Percentiles rank a stretch among this genome's conserved stretches.
Evolutionary conservation across 2,888 invertebrate species (phyloP).

Genomic region (Pycnomerus fuliginosus): DNA sequence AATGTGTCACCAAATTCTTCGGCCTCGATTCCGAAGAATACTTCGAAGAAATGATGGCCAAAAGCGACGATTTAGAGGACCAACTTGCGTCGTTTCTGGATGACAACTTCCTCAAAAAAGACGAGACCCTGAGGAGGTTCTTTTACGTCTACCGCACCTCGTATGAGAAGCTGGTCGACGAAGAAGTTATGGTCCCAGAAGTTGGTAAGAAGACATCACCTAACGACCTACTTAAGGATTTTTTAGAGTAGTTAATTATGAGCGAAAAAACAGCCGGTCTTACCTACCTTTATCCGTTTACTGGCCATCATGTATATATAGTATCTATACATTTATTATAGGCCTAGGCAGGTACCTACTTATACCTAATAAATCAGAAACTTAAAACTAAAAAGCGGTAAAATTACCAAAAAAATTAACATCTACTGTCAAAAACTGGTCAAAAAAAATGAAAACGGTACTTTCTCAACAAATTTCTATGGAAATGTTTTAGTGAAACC

Average conservation of each 20-base stretch:
- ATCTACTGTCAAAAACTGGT: too few relatives aligned
- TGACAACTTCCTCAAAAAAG: conserved; percentile 53
- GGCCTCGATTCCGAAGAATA: conserved; percentile 58
- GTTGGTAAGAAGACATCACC: too few relatives aligned
- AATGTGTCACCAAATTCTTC: conserved; percentile 60
- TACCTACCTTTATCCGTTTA: neutral
- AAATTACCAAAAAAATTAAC: conserved; percentile 28
- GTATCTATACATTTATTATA: too few relatives aligned
- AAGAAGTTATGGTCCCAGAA: conserved; percentile 71
- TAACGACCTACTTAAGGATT: too few relatives aligned
- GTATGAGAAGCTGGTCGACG: conserved; percentile 71
- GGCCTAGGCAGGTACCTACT: too few relatives aligned
- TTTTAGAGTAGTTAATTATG: too few relatives aligned
- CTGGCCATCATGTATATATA: neutral
- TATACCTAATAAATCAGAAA: neutral
- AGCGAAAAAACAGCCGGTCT: neutral
- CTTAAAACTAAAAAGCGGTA: neutral
- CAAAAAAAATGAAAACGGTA: too few relatives aligned
- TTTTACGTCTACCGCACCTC: conserved; percentile 70
- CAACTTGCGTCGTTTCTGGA: conserved; percentile 58
- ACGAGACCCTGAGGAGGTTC: conserved; percentile 58
- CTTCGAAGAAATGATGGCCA: conserved; percentile 61
- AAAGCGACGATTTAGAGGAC: conserved; percentile 57
- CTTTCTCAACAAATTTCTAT: conserved; percentile 60
- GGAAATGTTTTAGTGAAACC: conserved; percentile 55